Evolutionary conservation across 2,113 vertebrate genomes (phyloP).

Genomic region (Thymallus thymallus): DNA sequence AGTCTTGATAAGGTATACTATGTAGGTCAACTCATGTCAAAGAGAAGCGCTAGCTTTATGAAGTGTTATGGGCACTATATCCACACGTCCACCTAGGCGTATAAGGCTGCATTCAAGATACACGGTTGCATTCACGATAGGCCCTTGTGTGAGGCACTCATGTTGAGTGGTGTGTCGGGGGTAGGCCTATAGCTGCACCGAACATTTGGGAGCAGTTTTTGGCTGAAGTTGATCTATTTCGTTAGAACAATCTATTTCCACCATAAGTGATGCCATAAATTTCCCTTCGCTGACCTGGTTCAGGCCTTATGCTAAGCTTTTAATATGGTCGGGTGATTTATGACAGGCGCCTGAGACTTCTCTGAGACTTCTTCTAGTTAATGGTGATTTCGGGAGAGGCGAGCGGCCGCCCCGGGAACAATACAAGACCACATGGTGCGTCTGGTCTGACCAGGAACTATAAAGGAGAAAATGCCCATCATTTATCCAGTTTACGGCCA

Average conservation of each 20-base stretch:
- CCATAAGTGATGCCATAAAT: constrained; percentile 63
- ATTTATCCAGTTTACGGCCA: neutral
- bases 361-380: constrained; percentile 27
- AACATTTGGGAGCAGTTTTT: neutral
- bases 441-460: constrained; percentile 22
- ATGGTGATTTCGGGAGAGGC: constrained; percentile 35
- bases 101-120: neutral
- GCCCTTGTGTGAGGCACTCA: neutral
- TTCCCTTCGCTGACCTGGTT: constrained; percentile 51
- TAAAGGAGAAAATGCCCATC: neutral
- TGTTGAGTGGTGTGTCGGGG: neutral
- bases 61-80: neutral
- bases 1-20: constrained; percentile 19
- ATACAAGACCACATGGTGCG: constrained; percentile 18
- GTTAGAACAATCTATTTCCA: constrained; percentile 59
- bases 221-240: constrained; percentile 56
- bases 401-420: constrained; percentile 3
- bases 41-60: neutral
- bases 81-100: neutral
- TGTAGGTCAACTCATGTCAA: neutral
- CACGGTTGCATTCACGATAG: neutral
- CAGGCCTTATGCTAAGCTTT: constrained; percentile 54
- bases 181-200: neutral
- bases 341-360: constrained; percentile 36
- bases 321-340: constrained; percentile 61